A percentile compares a stretch with the other conserved stretches of the same genome.
These are phyloP conservation scores for Ammodytes dubius DNA, from an alignment of 2,113 vertebrate genomes.

Conservation along the genomic window DNA sequence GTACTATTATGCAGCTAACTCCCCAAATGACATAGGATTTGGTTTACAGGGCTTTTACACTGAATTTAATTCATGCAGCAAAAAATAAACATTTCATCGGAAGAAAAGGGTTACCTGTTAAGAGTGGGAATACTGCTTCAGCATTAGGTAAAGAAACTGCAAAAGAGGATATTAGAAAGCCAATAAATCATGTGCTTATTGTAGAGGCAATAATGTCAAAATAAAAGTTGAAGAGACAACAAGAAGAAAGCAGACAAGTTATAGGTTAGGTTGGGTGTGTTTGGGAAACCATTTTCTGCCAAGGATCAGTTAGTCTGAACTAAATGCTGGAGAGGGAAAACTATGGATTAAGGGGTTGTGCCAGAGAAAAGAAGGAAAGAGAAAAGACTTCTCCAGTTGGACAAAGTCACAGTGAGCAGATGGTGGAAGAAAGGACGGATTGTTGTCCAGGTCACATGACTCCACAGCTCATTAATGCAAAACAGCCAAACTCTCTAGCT, in stretches of 20 bases:
- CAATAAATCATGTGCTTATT: background rate
- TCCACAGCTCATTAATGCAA: background rate
- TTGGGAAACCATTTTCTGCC: background rate
- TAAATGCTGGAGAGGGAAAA: conserved; percentile 28
- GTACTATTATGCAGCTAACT: too few species aligned
- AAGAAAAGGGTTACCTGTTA: conserved; percentile 71
- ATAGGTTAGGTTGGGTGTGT: background rate
- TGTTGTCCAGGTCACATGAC: conserved; percentile 37
- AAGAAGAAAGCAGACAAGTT: background rate
- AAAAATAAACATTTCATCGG: background rate
- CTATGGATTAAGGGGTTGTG: background rate
- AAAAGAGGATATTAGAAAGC: conserved; percentile 28
- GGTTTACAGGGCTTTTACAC: too few species aligned
- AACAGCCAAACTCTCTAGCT: background rate
- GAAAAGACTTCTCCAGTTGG: background rate
- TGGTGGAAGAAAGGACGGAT: conserved; percentile 27
- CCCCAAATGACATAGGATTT: too few species aligned
- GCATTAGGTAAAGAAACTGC: conserved; percentile 83
- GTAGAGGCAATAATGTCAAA: background rate
- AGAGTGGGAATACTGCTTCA: conserved; percentile 34
- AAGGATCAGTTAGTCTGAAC: conserved; percentile 12
- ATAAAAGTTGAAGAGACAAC: background rate
- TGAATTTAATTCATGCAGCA: too few species aligned
- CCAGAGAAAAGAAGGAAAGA: background rate
- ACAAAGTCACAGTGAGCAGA: conserved; percentile 14